Conservation (phyloP, 2,113 vertebrate genomes). For the Oryzias melastigma region DNA sequence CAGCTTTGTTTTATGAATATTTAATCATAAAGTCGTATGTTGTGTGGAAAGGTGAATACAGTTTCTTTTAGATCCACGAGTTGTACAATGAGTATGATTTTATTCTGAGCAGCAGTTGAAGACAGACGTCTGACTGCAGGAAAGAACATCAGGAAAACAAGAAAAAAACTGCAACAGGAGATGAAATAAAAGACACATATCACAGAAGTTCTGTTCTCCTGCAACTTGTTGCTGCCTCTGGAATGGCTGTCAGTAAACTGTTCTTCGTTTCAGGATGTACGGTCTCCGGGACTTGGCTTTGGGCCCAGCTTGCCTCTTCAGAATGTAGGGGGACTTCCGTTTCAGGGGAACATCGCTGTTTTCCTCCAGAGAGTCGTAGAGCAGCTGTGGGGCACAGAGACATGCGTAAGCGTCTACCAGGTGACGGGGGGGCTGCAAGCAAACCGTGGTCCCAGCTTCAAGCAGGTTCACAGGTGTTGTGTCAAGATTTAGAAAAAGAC, state of each 20-base stretch:
- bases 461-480: neutral
- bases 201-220: conserved; percentile 69
- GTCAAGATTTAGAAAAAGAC: too few species aligned
- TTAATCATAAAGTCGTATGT: conserved; percentile 60
- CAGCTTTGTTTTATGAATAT: conserved; percentile 56
- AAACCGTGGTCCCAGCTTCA: neutral
- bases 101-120: conserved; percentile 62
- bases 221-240: conserved; percentile 24
- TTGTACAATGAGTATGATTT: conserved; percentile 58
- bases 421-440: neutral
- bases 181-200: conserved; percentile 73
- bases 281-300: conserved; percentile 90
- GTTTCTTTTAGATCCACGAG: conserved; percentile 50
- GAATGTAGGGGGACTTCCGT: conserved; percentile 94
- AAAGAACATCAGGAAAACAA: conserved; percentile 19
- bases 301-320: conserved; percentile 86
- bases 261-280: conserved; percentile 91
- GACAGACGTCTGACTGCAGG: conserved; percentile 16
- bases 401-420: neutral
- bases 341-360: conserved; percentile 85
- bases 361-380: conserved; percentile 77
- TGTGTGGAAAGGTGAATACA: conserved; percentile 61
- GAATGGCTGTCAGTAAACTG: conserved; percentile 83
- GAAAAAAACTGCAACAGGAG: conserved; percentile 31
- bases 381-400: conserved; percentile 69